A percentile compares a stretch with the other conserved stretches of the same genome.
Conservation (phyloP, 2,797 vertebrate genomes). For the Knipowitschia caucasica region DNA sequence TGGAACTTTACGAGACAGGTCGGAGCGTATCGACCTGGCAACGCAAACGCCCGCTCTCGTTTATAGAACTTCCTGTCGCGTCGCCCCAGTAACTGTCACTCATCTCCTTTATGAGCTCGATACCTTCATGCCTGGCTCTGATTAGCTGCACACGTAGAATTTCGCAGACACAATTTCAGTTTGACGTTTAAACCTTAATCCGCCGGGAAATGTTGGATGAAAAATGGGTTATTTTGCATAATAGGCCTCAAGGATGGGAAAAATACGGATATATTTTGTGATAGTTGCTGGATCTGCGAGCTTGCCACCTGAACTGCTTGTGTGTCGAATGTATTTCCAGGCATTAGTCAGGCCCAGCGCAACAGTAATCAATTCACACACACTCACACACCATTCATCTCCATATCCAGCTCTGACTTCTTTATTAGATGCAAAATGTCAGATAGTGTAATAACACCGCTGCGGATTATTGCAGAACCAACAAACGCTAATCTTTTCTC, state of each 20-base stretch:
- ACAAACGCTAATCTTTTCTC: constrained; percentile 56
- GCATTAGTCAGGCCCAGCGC: constrained; percentile 46
- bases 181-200: not conserved
- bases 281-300: constrained; percentile 43
- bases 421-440: constrained; percentile 64
- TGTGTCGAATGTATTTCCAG: constrained; percentile 60
- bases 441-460: constrained; percentile 54
- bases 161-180: too few relatives aligned
- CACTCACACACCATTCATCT: constrained; percentile 53
- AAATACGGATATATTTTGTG: not conserved
- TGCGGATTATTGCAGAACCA: constrained; percentile 52
- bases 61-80: constrained; percentile 8
- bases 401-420: constrained; percentile 53
- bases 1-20: not conserved
- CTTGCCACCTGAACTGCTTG: constrained; percentile 45
- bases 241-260: not conserved
- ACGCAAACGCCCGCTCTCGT: not conserved
- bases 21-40: not conserved
- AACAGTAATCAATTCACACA: constrained; percentile 56
- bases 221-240: not conserved
- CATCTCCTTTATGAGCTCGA: constrained; percentile 32
- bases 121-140: constrained; percentile 16
- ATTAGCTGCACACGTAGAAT: constrained; percentile 14
- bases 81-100: constrained; percentile 30
- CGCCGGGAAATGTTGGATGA: not conserved